Conservation (phyloP, 1,140 invertebrate species). For the Euwallacea fornicatus region DNA sequence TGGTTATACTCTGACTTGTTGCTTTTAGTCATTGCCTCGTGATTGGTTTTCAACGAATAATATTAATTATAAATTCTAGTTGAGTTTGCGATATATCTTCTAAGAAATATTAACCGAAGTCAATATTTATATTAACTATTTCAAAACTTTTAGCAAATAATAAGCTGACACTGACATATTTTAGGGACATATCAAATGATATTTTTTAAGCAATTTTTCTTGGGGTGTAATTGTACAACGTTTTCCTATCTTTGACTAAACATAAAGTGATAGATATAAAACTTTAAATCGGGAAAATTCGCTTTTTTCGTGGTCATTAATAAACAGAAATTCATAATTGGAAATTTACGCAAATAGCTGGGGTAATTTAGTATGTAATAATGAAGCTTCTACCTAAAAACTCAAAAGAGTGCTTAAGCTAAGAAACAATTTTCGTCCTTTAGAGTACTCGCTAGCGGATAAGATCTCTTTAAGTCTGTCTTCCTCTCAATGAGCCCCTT, state of each 20-base stretch:
- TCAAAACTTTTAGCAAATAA: slow-evolving; percentile 34
- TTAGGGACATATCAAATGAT: slow-evolving; percentile 38
- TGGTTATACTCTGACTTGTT: too few relatives aligned
- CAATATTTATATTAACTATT: slow-evolving; percentile 38
- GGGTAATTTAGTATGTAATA: neutral
- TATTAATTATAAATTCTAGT: slow-evolving; percentile 1
- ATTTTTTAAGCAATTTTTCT: slow-evolving; percentile 38
- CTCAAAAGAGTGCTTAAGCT: slow-evolving; percentile 17
- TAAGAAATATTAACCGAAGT: slow-evolving; percentile 31
- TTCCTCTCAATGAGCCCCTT: slow-evolving; percentile 41
- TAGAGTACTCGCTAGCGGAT: slow-evolving; percentile 6
- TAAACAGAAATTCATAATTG: too few relatives aligned
- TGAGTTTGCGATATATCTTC: neutral
- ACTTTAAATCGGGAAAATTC: too few relatives aligned
- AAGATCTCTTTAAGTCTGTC: slow-evolving; percentile 38
- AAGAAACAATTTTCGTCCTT: slow-evolving; percentile 24
- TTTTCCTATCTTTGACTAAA: neutral
- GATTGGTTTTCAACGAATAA: slow-evolving; percentile 31
- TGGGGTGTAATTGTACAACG: neutral
- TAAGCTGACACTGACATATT: slow-evolving; percentile 34
- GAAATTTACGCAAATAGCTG: too few relatives aligned
- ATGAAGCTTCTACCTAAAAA: neutral
- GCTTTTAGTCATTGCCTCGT: neutral
- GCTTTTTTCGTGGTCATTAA: too few relatives aligned
- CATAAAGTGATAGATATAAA: too few relatives aligned